A percentile compares a stretch with the other conserved stretches of the same genome.
These are phyloP conservation scores for Drosophila obscura DNA, from an alignment of 1,140 invertebrate species.

Conservation along the genomic window DNA sequence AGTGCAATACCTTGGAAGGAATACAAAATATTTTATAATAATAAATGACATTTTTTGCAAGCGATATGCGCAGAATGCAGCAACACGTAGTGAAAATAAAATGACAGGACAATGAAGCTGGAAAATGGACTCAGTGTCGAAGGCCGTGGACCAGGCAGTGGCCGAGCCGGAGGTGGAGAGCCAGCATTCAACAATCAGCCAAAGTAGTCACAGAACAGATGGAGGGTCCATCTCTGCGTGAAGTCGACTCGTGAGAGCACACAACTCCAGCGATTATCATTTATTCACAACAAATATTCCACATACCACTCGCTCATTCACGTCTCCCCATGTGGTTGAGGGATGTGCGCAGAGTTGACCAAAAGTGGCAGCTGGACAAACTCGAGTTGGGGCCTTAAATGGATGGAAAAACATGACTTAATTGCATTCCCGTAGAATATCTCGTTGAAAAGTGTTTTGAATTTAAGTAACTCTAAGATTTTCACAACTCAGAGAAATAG, in stretches of 20 bases:
- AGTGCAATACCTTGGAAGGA: constrained; percentile 19
- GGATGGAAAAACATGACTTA: constrained; percentile 10
- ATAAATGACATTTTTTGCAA: constrained; percentile 61
- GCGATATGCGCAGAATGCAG: constrained; percentile 56
- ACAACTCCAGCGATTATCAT: constrained; percentile 59
- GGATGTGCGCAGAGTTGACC: constrained; percentile 8
- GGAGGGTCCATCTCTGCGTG: constrained; percentile 44
- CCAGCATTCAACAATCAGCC: constrained; percentile 47
- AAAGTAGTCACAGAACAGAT: constrained; percentile 54
- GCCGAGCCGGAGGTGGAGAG: constrained; percentile 3
- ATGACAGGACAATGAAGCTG: constrained; percentile 54
- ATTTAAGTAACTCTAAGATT: neutral
- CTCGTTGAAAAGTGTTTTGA: constrained; percentile 5
- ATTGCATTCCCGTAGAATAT: constrained; percentile 31
- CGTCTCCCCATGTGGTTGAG: neutral
- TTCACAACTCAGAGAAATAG: neutral
- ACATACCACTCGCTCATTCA: constrained; percentile 16
- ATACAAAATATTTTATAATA: constrained; percentile 56
- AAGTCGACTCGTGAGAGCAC: constrained; percentile 49
- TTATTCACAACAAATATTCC: constrained; percentile 58
- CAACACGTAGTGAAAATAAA: constrained; percentile 70
- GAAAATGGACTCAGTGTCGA: constrained; percentile 11
- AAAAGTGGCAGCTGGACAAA: constrained; percentile 41
- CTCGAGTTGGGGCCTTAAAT: constrained; percentile 19
- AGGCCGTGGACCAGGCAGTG: constrained; percentile 12